These are phyloP conservation scores for Drosophila cognata DNA, from an alignment of 2,888 invertebrate genomes.

Conservation along the genomic window DNA sequence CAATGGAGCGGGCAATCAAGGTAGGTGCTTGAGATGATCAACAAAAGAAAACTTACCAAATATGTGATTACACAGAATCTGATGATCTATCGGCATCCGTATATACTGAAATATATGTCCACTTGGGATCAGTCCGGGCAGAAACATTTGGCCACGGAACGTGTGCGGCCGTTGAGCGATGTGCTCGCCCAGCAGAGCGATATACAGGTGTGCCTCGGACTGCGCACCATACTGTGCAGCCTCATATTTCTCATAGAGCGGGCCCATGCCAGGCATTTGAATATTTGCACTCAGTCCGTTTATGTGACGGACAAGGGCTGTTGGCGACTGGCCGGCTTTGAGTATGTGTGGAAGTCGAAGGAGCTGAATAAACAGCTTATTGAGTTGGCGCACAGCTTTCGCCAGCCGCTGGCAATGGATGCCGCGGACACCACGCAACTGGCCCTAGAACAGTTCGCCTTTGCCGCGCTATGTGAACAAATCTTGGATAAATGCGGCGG, in stretches of 20 bases:
- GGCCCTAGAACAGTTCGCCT: conserved; percentile 91
- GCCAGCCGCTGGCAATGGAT: conserved; percentile 90
- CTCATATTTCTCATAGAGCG: conserved; percentile 93
- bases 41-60: background rate
- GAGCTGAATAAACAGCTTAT: conserved; percentile 89
- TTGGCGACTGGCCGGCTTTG: conserved; percentile 95
- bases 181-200: conserved; percentile 89
- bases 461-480: conserved; percentile 91
- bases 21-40: conserved; percentile 84
- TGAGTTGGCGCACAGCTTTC: conserved; percentile 88
- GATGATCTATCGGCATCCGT: conserved; percentile 94
- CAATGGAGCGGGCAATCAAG: conserved; percentile 91
- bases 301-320: conserved; percentile 93
- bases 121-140: conserved; percentile 92
- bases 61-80: conserved; percentile 88
- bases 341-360: conserved; percentile 90
- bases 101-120: conserved; percentile 92
- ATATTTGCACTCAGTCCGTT: conserved; percentile 91
- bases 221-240: conserved; percentile 92
- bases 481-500: conserved; percentile 86
- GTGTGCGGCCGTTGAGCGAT: conserved; percentile 90
- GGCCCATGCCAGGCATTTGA: conserved; percentile 92
- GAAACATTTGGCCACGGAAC: conserved; percentile 92
- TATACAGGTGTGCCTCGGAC: conserved; percentile 93
- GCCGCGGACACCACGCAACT: conserved; percentile 84